Percentiles rank a stretch among this genome's conserved stretches.
phyloP scores from a whole-genome alignment of 2,113 vertebrate genomes.

The Channa argus region DNA sequence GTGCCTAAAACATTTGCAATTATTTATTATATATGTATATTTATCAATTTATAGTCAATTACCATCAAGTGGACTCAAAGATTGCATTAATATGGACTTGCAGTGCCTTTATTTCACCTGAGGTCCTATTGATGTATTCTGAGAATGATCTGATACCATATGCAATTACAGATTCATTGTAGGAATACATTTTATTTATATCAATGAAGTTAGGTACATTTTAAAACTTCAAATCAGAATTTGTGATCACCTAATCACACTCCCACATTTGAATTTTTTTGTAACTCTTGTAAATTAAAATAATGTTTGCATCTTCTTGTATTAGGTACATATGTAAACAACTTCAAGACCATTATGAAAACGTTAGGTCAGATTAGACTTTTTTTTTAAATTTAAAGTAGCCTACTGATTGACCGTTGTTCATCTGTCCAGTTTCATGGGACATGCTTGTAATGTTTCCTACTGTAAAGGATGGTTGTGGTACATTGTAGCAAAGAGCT shows the following conservation, averaged over 20 bases:
- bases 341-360: neutral
- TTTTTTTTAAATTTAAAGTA: no score
- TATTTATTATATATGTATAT: neutral
- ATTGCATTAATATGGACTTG: conserved; percentile 47
- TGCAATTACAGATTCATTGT: conserved; percentile 49
- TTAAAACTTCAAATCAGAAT: conserved; percentile 10
- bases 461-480: conserved; percentile 40
- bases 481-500: conserved; percentile 60
- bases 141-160: conserved; percentile 61
- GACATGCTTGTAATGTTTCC: conserved; percentile 34
- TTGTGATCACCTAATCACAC: neutral
- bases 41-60: conserved; percentile 37
- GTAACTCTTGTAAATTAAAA: neutral
- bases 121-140: conserved; percentile 54
- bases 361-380: no score
- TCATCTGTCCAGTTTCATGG: neutral
- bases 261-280: neutral
- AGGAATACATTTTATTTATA: conserved; percentile 33
- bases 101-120: conserved; percentile 1
- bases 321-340: neutral
- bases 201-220: conserved; percentile 37
- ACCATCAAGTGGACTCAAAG: conserved; percentile 22
- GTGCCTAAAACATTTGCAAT: conserved; percentile 48
- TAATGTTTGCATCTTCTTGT: neutral
- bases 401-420: neutral